Percentiles rank a stretch among this genome's conserved stretches.
These are phyloP conservation scores for Nylanderia fulva DNA, from an alignment of 1,140 invertebrate genomes.

Conservation along the genomic window DNA sequence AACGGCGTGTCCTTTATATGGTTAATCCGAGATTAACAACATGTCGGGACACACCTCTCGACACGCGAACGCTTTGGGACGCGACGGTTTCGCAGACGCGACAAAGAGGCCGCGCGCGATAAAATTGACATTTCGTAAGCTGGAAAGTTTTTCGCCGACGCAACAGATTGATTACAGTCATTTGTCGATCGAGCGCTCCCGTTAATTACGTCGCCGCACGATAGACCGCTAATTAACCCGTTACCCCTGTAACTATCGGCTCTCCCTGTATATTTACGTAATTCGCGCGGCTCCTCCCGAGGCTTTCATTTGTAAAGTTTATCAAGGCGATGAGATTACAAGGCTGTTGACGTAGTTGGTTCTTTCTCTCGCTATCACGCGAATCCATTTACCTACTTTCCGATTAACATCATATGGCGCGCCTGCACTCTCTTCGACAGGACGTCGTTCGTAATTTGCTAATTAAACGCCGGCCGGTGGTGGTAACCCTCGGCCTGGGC, in stretches of 20 bases:
- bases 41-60: background rate
- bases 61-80: background rate
- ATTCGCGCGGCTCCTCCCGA: slow-evolving; percentile 39
- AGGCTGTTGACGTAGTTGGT: slow-evolving; percentile 61
- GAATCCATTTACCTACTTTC: slow-evolving; percentile 74
- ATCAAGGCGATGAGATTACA: slow-evolving; percentile 71
- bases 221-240: slow-evolving; percentile 63
- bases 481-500: background rate
- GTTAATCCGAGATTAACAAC: background rate
- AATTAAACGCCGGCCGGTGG: slow-evolving; percentile 25
- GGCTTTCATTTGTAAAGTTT: slow-evolving; percentile 65
- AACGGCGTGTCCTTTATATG: background rate
- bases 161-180: slow-evolving; percentile 48
- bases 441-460: slow-evolving; percentile 56
- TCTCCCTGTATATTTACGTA: slow-evolving; percentile 60
- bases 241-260: slow-evolving; percentile 16
- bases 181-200: slow-evolving; percentile 21
- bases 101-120: slow-evolving; percentile 14
- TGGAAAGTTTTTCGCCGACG: slow-evolving; percentile 28
- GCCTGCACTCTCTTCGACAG: slow-evolving; percentile 43
- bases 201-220: slow-evolving; percentile 36
- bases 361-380: slow-evolving; percentile 54
- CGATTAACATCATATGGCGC: slow-evolving; percentile 35
- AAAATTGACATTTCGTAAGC: slow-evolving; percentile 37
- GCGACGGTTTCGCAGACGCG: background rate